phyloP scores from a whole-genome alignment of 2,113 vertebrate genomes.

The Peromyscus polionotus region DNA sequence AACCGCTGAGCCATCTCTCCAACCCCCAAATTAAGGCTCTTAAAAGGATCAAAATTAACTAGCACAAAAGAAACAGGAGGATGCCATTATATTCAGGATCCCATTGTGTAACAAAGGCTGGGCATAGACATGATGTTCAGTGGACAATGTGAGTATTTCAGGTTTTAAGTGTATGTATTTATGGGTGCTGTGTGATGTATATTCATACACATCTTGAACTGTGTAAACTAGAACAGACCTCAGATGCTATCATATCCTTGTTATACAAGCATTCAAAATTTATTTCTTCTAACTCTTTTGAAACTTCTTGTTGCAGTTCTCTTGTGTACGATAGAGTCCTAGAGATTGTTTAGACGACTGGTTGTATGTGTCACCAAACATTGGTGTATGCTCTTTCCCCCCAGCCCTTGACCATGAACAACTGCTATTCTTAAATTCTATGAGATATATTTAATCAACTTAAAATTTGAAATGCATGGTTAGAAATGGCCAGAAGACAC shows the following conservation, averaged over 20 bases:
- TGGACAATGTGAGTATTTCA: not conserved
- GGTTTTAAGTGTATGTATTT: not conserved
- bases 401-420: not conserved
- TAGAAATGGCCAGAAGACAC: not conserved
- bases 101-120: not conserved
- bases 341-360: not conserved
- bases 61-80: not conserved
- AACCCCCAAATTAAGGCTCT: not conserved
- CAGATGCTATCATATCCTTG: not conserved
- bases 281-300: not conserved
- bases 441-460: not conserved
- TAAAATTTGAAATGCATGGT: not conserved
- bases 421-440: not conserved
- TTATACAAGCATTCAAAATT: not conserved
- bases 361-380: not conserved
- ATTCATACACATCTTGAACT: not conserved
- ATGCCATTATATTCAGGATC: not conserved
- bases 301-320: not conserved
- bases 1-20: too few relatives aligned
- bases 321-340: fast-evolving
- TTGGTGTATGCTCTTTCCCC: fast-evolving
- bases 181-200: not conserved
- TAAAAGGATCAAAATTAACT: not conserved
- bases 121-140: not conserved
- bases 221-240: too few relatives aligned